Percentiles rank a stretch among this genome's conserved stretches.
phyloP scores from a whole-genome alignment of 2,113 vertebrate species.

The Charadrius vociferus region DNA sequence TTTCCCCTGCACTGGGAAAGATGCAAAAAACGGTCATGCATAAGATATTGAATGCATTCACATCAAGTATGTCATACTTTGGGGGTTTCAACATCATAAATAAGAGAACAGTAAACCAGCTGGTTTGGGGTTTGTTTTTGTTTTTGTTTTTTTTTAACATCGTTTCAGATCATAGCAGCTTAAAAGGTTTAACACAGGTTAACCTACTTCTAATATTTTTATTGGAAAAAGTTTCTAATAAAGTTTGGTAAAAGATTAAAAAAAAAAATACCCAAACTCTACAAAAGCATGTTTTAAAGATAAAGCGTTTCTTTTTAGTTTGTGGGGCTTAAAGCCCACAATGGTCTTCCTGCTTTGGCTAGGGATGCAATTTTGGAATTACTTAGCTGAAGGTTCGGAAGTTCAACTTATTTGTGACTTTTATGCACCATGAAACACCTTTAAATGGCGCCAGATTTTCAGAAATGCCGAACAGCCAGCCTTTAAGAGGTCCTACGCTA shows the following conservation, averaged over 20 bases:
- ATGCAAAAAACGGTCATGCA: constrained; percentile 14
- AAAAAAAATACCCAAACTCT: background rate
- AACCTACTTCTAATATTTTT: background rate
- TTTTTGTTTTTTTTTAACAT: background rate
- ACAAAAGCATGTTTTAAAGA: background rate
- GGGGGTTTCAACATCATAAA: constrained; percentile 31
- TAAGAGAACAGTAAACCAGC: constrained; percentile 11
- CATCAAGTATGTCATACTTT: background rate
- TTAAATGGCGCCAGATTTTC: background rate
- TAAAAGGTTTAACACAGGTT: constrained; percentile 34
- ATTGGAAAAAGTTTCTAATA: background rate
- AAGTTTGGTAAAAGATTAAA: background rate
- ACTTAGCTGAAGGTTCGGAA: background rate
- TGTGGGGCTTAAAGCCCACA: background rate
- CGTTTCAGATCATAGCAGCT: constrained; percentile 30
- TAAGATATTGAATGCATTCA: background rate
- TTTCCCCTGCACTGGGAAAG: constrained; percentile 24
- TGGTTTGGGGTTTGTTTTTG: background rate
- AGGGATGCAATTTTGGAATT: background rate
- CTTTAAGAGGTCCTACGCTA: background rate
- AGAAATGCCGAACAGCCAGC: background rate
- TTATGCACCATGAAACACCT: background rate
- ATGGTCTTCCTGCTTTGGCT: background rate
- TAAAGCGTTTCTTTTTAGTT: background rate
- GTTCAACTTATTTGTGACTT: background rate